A percentile compares a stretch with the other conserved stretches of the same genome.
Conservation (phyloP, 2,113 vertebrate species). For the Boulengeromyrus knoepffleri region DNA sequence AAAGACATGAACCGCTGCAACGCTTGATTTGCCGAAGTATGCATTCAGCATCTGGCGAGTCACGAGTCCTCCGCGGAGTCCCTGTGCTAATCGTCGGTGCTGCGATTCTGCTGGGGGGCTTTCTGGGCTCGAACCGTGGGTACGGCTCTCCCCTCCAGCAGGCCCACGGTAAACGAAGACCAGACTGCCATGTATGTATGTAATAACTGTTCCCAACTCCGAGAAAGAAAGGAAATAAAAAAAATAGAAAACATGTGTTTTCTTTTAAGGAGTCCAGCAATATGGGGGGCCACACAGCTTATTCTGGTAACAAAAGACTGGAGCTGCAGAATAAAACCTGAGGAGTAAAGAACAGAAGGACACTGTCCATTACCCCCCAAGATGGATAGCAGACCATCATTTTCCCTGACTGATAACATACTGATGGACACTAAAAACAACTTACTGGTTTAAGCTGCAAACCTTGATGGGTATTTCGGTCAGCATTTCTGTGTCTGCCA, state of each 20-base stretch:
- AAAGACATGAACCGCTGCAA: neutral
- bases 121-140: slow-evolving; percentile 14
- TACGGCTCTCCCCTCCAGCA: slow-evolving; percentile 6
- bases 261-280: slow-evolving; percentile 49
- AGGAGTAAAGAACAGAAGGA: neutral
- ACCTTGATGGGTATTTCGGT: no score
- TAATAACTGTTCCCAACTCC: slow-evolving; percentile 43
- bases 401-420: neutral
- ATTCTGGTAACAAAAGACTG: neutral
- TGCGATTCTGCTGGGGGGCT: slow-evolving; percentile 18
- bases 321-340: neutral
- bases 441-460: neutral
- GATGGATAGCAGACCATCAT: neutral
- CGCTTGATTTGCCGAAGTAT: slow-evolving; percentile 2
- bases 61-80: slow-evolving; percentile 18
- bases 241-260: slow-evolving; percentile 51
- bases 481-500: neutral
- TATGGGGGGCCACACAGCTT: slow-evolving; percentile 42
- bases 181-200: slow-evolving; percentile 27
- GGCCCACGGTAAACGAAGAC: slow-evolving; percentile 20
- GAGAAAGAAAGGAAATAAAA: neutral
- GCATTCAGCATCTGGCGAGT: slow-evolving; percentile 7
- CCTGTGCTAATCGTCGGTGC: slow-evolving; percentile 15
- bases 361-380: neutral
- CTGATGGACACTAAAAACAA: neutral